Evolutionary conservation across 2,113 vertebrate species (phyloP).

Genomic region (Cephalopholis sonnerati): DNA sequence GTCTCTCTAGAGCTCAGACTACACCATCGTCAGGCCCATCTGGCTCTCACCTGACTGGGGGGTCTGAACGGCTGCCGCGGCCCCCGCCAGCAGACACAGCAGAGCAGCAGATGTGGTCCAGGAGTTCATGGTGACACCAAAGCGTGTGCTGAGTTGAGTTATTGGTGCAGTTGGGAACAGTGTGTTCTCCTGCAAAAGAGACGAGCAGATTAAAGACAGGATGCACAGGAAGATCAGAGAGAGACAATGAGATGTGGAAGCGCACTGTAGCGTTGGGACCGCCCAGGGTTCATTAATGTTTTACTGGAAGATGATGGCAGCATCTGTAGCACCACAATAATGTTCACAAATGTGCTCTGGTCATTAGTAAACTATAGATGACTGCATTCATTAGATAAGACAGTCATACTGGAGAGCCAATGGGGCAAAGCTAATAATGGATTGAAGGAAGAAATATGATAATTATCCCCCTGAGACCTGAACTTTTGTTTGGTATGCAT

Average conservation of each 20-base stretch:
- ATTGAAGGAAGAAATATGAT: no score
- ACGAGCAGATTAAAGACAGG: neutral
- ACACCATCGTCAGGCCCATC: neutral
- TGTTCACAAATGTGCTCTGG: neutral
- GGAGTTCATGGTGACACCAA: conserved; percentile 66
- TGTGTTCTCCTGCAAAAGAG: conserved; percentile 7
- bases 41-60: conserved; percentile 66
- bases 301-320: neutral
- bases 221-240: neutral
- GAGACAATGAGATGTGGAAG: neutral
- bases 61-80: conserved; percentile 46
- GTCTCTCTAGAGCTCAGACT: neutral
- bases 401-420: no score
- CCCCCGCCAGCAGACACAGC: conserved; percentile 67
- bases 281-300: neutral
- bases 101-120: conserved; percentile 33
- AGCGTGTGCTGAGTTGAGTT: conserved; percentile 8
- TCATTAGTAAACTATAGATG: neutral
- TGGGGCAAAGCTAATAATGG: no score
- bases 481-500: no score
- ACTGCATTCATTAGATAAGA: neutral
- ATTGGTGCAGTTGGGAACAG: neutral
- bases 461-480: no score
- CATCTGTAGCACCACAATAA: neutral
- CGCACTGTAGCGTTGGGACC: no score